Base-by-base conservation (phyloP, 2,888 invertebrate genomes). In the Scelioninae gen. 2 region DNA sequence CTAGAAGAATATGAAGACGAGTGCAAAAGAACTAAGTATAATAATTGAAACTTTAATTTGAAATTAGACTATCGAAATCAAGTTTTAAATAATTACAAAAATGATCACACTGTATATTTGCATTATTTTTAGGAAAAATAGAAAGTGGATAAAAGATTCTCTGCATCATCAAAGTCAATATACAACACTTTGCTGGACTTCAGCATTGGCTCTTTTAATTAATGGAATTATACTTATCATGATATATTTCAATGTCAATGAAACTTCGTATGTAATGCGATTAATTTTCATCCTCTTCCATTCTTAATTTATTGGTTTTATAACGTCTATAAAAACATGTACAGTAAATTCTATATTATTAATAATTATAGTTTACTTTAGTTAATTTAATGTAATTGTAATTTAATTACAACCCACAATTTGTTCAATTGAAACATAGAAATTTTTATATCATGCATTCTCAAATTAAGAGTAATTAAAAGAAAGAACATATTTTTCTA, bases 171-270 rank as follows among this genome's bases (percentile, higher is more conserved):
- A 83, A 61, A 91, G 90, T 81, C 88, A 87, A 78, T 89, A 91
- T 78, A 91, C 92, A 43, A 90, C 91, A 5, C 86, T 93, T 65
- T 91, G 91, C 73, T 92, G 92, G 91, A 89, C 91, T 45, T 91
- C 92, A 25, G 88, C 90, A 57, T 79, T 88, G 5, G 88, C 90
- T 9, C 87, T 92, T 58, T 76, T 91, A 43, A 82, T 90, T 70
- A 88, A 88, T 57, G 87, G 89, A 7, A 77, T 90, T 46, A 87
- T 89, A 15, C 84, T 73, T 55, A 60, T 69, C 28, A 16, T 41
- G 2, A 31, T 64, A 45, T 68, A 73, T 68, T 79, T 79, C 41
- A 73, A 33, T 50, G 73, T 61, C 52, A 70, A 64, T 37, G 75
- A 78, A 67, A 50, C 76, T 28, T 74, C 64, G 78, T 78, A 73